Base-by-base conservation (phyloP, 2,797 vertebrate species). In the Eremophila alpestris region DNA sequence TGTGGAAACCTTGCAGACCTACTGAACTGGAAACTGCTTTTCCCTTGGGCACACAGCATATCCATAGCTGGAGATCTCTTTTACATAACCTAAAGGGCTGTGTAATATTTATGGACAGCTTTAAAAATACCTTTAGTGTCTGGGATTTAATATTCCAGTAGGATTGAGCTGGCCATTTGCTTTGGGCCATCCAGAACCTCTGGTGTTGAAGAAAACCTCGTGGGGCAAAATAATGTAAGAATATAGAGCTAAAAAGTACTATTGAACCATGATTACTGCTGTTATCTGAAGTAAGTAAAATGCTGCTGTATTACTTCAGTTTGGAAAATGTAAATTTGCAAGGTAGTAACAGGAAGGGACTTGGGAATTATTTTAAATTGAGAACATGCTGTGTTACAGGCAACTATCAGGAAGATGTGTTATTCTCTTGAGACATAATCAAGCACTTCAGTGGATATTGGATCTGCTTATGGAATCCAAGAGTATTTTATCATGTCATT, bases 21-120 rank as follows among this genome's bases (percentile, higher is more conserved):
- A 4, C n/a, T 69, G 55, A 46, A 43, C 69, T 70, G 58, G 36
- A 76, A 43, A 10, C 3, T 60, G 21, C 26, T 67, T 70, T 81
- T 30, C 49, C 34, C 54, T 48, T 1, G 11, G 32, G 16, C 19
- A 26, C 13, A 5, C 21, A 38, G 26, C 5, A 0, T 40, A n/a
- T 26, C 36, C 10, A 1, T 20, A 16, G 27, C 2, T 77, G 45
- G 18, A 74, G 62, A 16, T 36, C 56, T 64, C 29, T 51, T 82
- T 59, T 36, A 3, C 2, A 0, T 54, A 60, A 34, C 21, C 15
- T 43, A 26, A 52, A 78, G 22, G 8, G 8, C 41, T 83, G 2
- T 17, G 15, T 19, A 65, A 40, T 24, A 24, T 60, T 36, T 43
- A 13, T 56, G 56, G 40, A 38, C n/a, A 59, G 19, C 43, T 77